A percentile compares a stretch with the other conserved stretches of the same genome.
These are phyloP conservation scores for Galaxea fascicularis DNA, from an alignment of 92 coral and sea anemone genomes.

Conservation along the genomic window DNA sequence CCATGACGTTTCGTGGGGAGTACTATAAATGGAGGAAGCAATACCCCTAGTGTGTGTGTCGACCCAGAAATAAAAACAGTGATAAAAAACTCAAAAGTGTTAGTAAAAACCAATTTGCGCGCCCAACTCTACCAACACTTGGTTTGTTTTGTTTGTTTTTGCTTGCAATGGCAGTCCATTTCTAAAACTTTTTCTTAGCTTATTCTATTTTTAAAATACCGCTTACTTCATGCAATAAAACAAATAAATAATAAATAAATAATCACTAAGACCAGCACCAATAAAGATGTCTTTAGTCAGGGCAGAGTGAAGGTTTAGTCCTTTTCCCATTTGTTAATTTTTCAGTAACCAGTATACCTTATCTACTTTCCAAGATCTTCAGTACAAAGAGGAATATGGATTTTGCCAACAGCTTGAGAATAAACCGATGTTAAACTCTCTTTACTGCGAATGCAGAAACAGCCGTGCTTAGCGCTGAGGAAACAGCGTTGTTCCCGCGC, in stretches of 20 bases:
- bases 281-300: neutral
- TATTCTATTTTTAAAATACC: neutral
- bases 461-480: neutral
- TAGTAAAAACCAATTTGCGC: neutral
- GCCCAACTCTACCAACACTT: neutral
- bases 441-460: no score
- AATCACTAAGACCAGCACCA: neutral
- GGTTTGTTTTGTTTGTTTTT: neutral
- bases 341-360: no score
- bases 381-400: no score
- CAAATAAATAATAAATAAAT: conserved; percentile 16
- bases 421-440: neutral
- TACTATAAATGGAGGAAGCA: no score
- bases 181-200: neutral
- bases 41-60: no score
- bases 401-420: neutral
- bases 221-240: no score
- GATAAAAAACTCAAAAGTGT: neutral
- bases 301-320: no score
- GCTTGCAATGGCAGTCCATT: neutral
- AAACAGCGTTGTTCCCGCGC: neutral
- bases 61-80: neutral
- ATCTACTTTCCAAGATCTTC: no score
- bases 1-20: no score
- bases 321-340: no score